Conservation (phyloP, 1,140 invertebrate genomes). For the Drosophila pallidifrons region DNA sequence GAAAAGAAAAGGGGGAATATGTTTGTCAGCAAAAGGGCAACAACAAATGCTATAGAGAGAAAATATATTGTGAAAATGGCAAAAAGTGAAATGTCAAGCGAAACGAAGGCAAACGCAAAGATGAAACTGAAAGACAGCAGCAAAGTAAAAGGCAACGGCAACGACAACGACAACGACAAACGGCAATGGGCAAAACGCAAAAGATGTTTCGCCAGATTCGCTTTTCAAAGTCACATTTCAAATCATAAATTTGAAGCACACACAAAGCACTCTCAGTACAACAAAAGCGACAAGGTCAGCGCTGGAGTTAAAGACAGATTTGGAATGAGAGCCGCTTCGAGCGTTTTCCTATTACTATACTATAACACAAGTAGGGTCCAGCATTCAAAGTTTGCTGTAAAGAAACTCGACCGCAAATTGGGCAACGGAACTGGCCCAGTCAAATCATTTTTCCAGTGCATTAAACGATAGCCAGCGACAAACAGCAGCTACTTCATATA, state of each 20-base stretch:
- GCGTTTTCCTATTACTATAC: not conserved
- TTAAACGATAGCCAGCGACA: conserved; percentile 62
- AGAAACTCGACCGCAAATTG: conserved; percentile 64
- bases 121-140: conserved; percentile 31
- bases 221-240: conserved; percentile 78
- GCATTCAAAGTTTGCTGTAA: conserved; percentile 28
- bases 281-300: conserved; percentile 30
- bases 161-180: conserved; percentile 15
- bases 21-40: conserved; percentile 67
- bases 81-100: conserved; percentile 81
- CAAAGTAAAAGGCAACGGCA: conserved; percentile 26
- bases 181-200: conserved; percentile 24
- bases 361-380: conserved; percentile 44
- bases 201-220: conserved; percentile 29
- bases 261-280: conserved; percentile 27
- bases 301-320: not conserved
- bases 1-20: conserved; percentile 41
- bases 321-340: not conserved
- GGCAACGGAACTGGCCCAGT: conserved; percentile 60
- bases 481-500: conserved; percentile 18
- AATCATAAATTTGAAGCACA: conserved; percentile 78
- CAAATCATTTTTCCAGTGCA: conserved; percentile 82
- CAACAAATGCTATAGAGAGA: conserved; percentile 27
- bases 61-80: conserved; percentile 64
- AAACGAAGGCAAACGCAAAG: conserved; percentile 56